Conservation (phyloP, 2,888 invertebrate species). For the Altica lythri region DNA sequence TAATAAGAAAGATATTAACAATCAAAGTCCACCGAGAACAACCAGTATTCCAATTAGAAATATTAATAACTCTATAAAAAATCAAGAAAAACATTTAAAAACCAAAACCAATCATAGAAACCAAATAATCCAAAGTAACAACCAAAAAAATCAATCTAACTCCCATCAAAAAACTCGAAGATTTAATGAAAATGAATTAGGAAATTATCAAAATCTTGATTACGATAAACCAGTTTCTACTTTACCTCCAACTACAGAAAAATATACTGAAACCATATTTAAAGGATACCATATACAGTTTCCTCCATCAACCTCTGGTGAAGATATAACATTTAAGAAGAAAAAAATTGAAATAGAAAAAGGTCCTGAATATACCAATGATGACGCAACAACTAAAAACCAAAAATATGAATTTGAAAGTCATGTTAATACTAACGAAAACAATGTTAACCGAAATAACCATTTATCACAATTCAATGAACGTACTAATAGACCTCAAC, state of each 20-base stretch:
- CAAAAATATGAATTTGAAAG: slow-evolving; percentile 25
- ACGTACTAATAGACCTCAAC: no score
- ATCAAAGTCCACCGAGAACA: neutral
- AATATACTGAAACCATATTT: slow-evolving; percentile 30
- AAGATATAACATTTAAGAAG: neutral
- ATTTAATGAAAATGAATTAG: slow-evolving; percentile 36
- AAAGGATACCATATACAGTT: slow-evolving; percentile 46
- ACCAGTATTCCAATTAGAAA: neutral
- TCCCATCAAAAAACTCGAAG: slow-evolving; percentile 30
- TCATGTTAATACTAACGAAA: slow-evolving; percentile 19
- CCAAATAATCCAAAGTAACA: slow-evolving; percentile 9
- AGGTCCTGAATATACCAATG: neutral
- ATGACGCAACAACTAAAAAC: neutral
- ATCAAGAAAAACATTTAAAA: neutral
- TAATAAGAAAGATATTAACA: neutral
- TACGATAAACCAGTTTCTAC: slow-evolving; percentile 15
- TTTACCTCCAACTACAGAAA: slow-evolving; percentile 3
- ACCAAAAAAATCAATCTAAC: neutral
- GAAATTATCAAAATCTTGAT: slow-evolving; percentile 32
- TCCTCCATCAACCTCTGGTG: slow-evolving; percentile 29
- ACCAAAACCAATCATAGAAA: slow-evolving; percentile 23
- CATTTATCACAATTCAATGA: no score
- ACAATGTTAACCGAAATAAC: no score
- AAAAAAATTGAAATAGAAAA: slow-evolving; percentile 3
- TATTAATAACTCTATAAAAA: neutral